Conservation (phyloP, 1,140 invertebrate species). For the Homarus americanus region DNA sequence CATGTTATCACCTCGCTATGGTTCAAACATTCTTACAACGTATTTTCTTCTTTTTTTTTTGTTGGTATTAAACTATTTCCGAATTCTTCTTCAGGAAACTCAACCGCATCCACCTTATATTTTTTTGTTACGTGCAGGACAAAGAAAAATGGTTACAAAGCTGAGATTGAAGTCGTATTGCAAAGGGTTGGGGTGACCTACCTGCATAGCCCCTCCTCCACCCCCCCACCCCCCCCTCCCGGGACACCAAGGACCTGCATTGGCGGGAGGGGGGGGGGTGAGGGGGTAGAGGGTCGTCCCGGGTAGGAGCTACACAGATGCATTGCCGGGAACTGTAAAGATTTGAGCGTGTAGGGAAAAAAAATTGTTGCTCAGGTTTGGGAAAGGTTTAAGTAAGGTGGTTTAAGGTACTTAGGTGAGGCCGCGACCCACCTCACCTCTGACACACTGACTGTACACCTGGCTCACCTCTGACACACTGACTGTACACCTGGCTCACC, state of each 20-base stretch:
- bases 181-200: background rate
- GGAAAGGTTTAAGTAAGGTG: no score
- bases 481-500: no score
- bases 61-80: constrained; percentile 5
- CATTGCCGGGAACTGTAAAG: background rate
- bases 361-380: no score
- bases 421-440: no score
- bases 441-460: no score
- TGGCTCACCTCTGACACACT: no score
- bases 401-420: no score
- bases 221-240: no score
- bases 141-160: constrained; percentile 34
- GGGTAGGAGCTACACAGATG: background rate
- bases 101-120: constrained; percentile 9
- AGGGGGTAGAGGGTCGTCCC: background rate
- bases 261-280: background rate
- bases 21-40: no score
- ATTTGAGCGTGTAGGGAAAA: no score
- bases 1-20: no score
- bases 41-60: no score
- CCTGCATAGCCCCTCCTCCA: background rate
- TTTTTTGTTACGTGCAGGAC: constrained; percentile 11
- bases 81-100: constrained; percentile 12
- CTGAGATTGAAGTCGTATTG: constrained; percentile 43
- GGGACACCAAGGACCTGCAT: background rate